Base-by-base conservation (phyloP, 2,888 invertebrate genomes). In the Erynnis tages region DNA sequence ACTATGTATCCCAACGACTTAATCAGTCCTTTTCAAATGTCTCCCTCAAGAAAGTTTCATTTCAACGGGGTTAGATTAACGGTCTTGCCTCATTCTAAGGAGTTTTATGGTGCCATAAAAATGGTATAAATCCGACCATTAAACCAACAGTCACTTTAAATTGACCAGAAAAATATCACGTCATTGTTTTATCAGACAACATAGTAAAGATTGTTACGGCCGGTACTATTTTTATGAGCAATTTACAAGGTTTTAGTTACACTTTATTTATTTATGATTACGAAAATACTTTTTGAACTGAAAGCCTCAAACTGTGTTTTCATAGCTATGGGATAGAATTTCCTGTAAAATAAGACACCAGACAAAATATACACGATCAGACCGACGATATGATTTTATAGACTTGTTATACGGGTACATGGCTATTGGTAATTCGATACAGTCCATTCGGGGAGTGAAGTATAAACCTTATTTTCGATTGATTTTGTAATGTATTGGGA, bases 31-130 rank as follows among this genome's bases (percentile, higher is more conserved):
- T 49, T 19, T 49, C 41, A 49, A 41, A 41, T 41, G 41, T 25
- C 54, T 43, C 38, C 49, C 49, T 58, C 54, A 59, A 53, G 55
- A 47, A 54, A 55, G 69, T 67, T 66, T 66, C 63, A 62, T 78
- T 84, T 82, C 78, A 80, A 78, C 76, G 67, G 66, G 66, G 63
- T 69, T 69, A 78, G 76, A 85, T 84, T 84, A 85, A 83, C 84
- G 75, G 72, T 69, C 70, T 75, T 72, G 73, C 76, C 76, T 69
- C 75, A 71, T 71, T 75, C 78, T 77, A 73, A 78, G 79, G 70
- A 79, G 77, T 72, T 87, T 87, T 88, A 88, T 81, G 69, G 75
- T 65, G 60, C 62, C 73, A 79, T 87, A 86, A 87, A 85, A 77
- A 69, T 66, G 73, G 14, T 79, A 83, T 85, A 85, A 87, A 85